Evolutionary conservation across 2,113 vertebrate species (phyloP).

Genomic region (Apteryx mantelli): DNA sequence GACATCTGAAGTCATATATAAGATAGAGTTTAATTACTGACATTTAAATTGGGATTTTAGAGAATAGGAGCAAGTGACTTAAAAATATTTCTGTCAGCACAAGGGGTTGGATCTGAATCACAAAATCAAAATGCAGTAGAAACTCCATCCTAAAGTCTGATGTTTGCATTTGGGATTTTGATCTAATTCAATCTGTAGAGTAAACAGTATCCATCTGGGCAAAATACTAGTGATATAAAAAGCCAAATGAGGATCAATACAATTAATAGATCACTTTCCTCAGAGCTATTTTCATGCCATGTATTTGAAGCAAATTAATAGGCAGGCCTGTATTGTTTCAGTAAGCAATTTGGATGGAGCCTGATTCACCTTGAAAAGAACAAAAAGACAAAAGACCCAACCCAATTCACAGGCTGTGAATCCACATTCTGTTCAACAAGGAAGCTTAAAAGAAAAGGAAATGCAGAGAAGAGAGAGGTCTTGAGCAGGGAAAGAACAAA

Average conservation of each 20-base stretch:
- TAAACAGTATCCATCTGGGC: neutral
- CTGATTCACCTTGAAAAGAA: neutral
- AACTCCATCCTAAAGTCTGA: neutral
- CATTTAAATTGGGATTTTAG: neutral
- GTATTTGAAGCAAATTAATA: constrained; percentile 38
- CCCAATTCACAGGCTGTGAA: neutral
- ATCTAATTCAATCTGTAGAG: neutral
- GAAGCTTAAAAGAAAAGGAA: neutral
- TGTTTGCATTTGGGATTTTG: neutral
- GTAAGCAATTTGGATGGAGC: neutral
- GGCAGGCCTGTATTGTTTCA: neutral
- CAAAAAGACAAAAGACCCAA: neutral
- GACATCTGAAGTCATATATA: neutral
- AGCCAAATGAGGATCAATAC: neutral
- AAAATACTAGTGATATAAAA: neutral
- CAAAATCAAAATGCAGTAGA: neutral
- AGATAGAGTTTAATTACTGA: neutral
- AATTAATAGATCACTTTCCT: constrained; percentile 20
- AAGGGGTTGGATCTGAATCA: neutral
- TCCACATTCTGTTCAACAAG: neutral
- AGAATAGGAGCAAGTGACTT: neutral
- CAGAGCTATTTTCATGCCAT: neutral
- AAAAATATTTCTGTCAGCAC: neutral
- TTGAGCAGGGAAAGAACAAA: neutral
- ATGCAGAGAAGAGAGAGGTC: neutral